Evolutionary conservation across 2,888 invertebrate genomes (phyloP), one percentile per base, ranked within the genome.

Genomic region (Amiota mariae): DNA sequence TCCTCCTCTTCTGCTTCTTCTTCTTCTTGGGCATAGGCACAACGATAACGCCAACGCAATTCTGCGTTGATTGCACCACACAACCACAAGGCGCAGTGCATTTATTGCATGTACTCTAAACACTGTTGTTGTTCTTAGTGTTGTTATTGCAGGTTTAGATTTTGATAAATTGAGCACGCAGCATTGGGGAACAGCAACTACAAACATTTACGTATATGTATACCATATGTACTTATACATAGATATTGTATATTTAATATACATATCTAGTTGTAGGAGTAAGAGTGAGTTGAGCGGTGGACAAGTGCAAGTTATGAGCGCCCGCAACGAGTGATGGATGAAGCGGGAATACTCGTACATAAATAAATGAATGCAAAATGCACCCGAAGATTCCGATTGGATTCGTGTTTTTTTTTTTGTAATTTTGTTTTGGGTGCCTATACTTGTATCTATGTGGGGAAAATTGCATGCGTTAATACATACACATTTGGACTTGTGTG

Each of bases 111-210:
- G 77, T 71, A 75, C 77, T 71, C 24, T 67, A 74, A 75, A 73
- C 83, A 76, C 59, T 66, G 57, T 64, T 71, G 76, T 75, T 78
- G 49, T 56, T n/a, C n/a, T n/a, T n/a, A n/a, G n/a, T 70, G 46
- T 66, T 56, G 48, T 47, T 24, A 18, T 57, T 36, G 59, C 10
- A 18, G 20, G 51, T 46, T 71, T 64, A 36, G 51, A 54, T 48
- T 71, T 79, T 71, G 15, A 73, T 71, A 76, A 82, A 82, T 82
- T 82, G 82, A 83, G 82, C 82, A 82, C 82, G 84, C 80, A 77
- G 81, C 78, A 51, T 76, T 82, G 82, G 75, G 77, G 82, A 77
- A 76, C 72, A 76, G 73, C 76, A 64, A 36, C 36, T 36, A 36
- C 36, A 73, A 48, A 54, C 15, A 49, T 24, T 24, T n/a, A n/a